Evolutionary conservation across 1,140 invertebrate species (phyloP).

Genomic region (Eulimnadia texana): DNA sequence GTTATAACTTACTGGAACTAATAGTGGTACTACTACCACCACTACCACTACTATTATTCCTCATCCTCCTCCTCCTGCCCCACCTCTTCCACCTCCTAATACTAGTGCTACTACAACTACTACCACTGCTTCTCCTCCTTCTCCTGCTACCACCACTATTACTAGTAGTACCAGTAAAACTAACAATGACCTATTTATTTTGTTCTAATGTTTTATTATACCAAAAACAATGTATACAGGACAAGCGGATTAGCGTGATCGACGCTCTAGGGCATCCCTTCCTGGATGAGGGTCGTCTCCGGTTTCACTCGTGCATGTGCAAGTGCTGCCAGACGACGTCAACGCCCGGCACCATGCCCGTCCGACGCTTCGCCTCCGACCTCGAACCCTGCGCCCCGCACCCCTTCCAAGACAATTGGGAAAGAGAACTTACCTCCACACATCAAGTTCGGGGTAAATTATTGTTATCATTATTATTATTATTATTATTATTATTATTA

Average conservation of each 20-base stretch:
- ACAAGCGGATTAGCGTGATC: conserved; percentile 80
- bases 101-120: too few relatives aligned
- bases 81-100: too few relatives aligned
- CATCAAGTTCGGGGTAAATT: conserved; percentile 81
- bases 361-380: conserved; percentile 77
- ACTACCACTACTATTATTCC: too few relatives aligned
- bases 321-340: conserved; percentile 65
- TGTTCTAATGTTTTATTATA: too few relatives aligned
- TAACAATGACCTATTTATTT: conserved; percentile 1
- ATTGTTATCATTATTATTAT: too few relatives aligned
- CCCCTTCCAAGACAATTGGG: conserved; percentile 87
- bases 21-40: too few relatives aligned
- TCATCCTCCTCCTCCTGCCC: too few relatives aligned
- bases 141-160: not conserved
- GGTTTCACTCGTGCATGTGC: conserved; percentile 99
- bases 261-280: conserved; percentile 87
- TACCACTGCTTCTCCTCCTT: too few relatives aligned
- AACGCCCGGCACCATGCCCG: conserved; percentile 46
- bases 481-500: too few relatives aligned
- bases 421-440: conserved; percentile 77
- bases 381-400: conserved; percentile 80
- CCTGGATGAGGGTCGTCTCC: conserved; percentile 87
- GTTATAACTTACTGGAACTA: too few relatives aligned
- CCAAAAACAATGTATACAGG: conserved; percentile 46
- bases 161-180: not conserved